Conservation (phyloP, 2,888 invertebrate genomes). For the Leptodirus hochenwartii region DNA sequence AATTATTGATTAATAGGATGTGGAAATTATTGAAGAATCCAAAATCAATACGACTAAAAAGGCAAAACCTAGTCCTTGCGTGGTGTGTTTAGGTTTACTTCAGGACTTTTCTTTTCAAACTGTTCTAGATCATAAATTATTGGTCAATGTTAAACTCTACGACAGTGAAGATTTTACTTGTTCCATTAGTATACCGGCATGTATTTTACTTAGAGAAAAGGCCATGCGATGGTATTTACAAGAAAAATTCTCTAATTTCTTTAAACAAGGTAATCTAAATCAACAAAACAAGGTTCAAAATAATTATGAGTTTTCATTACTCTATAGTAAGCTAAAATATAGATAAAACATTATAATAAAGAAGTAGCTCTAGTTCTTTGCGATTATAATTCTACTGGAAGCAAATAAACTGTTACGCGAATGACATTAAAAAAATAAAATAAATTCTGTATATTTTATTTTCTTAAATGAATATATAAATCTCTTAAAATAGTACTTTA, state of each 20-base stretch:
- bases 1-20: too few species aligned
- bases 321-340: too few species aligned
- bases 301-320: too few species aligned
- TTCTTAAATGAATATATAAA: too few species aligned
- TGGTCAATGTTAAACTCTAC: slow-evolving; percentile 35
- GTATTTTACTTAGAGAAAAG: slow-evolving; percentile 45
- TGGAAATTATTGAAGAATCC: slow-evolving; percentile 3
- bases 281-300: too few species aligned
- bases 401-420: too few species aligned
- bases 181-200: slow-evolving; percentile 52
- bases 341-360: too few species aligned
- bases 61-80: slow-evolving; percentile 36
- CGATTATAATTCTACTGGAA: too few species aligned
- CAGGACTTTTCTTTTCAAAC: slow-evolving; percentile 34
- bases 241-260: slow-evolving; percentile 33
- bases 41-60: slow-evolving; percentile 29
- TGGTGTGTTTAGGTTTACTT: slow-evolving; percentile 54
- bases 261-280: slow-evolving; percentile 26
- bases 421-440: too few species aligned
- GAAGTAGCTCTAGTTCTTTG: too few species aligned
- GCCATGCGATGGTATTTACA: slow-evolving; percentile 39
- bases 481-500: too few species aligned
- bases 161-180: slow-evolving; percentile 47
- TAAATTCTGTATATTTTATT: slow-evolving; percentile 2
- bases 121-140: slow-evolving; percentile 32